Evolutionary conservation across 2,797 vertebrate species (phyloP).

Genomic region (Pangasius sanitwongsei): DNA sequence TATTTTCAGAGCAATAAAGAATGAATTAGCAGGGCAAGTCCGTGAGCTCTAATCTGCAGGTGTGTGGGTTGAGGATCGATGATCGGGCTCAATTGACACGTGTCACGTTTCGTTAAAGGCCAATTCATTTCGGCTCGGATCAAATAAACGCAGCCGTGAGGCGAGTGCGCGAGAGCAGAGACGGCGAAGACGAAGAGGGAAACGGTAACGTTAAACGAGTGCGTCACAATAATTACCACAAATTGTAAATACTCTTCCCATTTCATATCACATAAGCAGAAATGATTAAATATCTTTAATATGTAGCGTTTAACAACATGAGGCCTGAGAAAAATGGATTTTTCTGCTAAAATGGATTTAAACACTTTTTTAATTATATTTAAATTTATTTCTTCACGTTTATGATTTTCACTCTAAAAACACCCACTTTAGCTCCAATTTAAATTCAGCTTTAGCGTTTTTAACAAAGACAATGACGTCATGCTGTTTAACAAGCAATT

Average conservation of each 20-base stretch:
- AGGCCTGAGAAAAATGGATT: neutral
- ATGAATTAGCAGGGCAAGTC: neutral
- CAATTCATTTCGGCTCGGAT: slow-evolving; percentile 4
- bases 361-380: neutral
- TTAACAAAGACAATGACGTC: neutral
- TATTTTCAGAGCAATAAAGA: neutral
- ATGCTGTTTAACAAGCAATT: neutral
- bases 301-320: neutral
- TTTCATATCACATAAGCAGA: neutral
- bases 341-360: neutral
- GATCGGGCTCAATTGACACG: slow-evolving; percentile 16
- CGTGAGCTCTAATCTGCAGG: neutral
- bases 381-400: neutral
- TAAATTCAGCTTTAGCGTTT: neutral
- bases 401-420: neutral
- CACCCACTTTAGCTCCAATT: neutral
- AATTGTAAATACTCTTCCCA: neutral
- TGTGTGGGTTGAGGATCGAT: slow-evolving; percentile 4
- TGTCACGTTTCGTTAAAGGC: slow-evolving; percentile 37
- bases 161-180: neutral
- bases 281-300: neutral
- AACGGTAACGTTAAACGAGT: neutral
- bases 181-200: neutral
- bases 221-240: neutral
- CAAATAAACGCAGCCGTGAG: slow-evolving; percentile 1